Evolutionary conservation across 2,888 invertebrate genomes (phyloP).

Genomic region (Hanleya hanleyi): DNA sequence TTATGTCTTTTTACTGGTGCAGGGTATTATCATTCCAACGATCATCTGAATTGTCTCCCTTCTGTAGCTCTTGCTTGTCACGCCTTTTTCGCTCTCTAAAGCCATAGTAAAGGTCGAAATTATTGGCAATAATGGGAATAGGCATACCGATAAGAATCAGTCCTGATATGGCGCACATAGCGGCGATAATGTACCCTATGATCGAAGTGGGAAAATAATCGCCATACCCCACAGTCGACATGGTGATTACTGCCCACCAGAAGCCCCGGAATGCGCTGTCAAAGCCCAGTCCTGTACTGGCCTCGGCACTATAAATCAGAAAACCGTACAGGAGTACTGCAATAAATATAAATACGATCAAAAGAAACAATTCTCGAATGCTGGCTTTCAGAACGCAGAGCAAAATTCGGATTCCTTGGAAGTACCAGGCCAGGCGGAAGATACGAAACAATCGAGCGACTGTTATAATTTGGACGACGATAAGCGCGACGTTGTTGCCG

Average conservation of each 20-base stretch:
- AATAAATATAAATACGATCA: conserved; percentile 52
- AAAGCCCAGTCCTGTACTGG: conserved; percentile 44
- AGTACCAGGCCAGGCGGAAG: conserved; percentile 72
- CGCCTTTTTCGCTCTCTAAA: conserved; percentile 23
- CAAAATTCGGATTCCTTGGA: conserved; percentile 68
- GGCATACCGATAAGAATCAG: conserved; percentile 66
- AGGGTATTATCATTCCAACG: no score
- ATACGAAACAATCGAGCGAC: conserved; percentile 70
- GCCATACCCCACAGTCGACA: conserved; percentile 59
- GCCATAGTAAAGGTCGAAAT: conserved; percentile 65
- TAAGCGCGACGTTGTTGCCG: background rate
- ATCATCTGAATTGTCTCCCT: no score
- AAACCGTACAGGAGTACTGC: conserved; percentile 46
- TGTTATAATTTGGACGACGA: conserved; percentile 56
- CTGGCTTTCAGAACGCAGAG: conserved; percentile 67
- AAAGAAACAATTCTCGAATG: conserved; percentile 51
- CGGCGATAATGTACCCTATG: conserved; percentile 57
- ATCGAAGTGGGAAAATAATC: conserved; percentile 57
- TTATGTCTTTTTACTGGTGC: no score
- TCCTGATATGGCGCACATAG: conserved; percentile 61
- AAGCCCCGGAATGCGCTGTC: conserved; percentile 64
- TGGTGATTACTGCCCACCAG: conserved; percentile 56
- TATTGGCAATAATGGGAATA: conserved; percentile 67
- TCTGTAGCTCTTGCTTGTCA: no score
- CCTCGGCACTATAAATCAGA: conserved; percentile 51